These are phyloP conservation scores for Ptilodon capucinus DNA, from an alignment of 2,888 invertebrate genomes.

Conservation along the genomic window DNA sequence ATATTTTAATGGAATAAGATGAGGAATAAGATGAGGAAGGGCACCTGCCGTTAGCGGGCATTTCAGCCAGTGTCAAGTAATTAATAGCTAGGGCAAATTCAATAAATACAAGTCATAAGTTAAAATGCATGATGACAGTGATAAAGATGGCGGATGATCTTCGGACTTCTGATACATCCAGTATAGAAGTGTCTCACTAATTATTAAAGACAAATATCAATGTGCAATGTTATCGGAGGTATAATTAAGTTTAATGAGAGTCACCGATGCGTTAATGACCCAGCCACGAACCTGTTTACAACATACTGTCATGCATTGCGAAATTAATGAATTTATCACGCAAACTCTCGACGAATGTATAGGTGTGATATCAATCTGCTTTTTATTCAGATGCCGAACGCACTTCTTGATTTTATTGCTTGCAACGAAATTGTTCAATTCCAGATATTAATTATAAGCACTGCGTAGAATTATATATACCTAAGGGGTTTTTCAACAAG, in stretches of 20 bases:
- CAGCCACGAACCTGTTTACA: constrained; percentile 33
- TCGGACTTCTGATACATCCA: no score
- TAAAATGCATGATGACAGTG: no score
- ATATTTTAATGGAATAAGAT: no score
- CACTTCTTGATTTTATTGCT: neutral
- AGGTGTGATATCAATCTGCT: neutral
- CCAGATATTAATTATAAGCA: no score
- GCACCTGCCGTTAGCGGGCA: no score
- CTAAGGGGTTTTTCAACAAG: no score
- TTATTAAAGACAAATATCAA: neutral
- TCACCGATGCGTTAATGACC: constrained; percentile 46
- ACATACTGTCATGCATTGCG: constrained; percentile 10
- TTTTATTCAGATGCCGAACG: neutral
- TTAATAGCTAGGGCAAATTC: no score
- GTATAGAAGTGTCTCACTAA: neutral
- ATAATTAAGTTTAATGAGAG: constrained; percentile 44
- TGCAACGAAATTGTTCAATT: neutral
- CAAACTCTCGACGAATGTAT: constrained; percentile 1
- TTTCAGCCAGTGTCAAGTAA: no score
- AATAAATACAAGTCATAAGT: no score
- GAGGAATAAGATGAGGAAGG: no score
- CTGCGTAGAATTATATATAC: no score
- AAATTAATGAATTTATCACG: constrained; percentile 4
- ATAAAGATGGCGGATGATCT: no score
- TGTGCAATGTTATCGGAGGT: constrained; percentile 1